Evolutionary conservation across 2,888 invertebrate species (phyloP).

Genomic region (Drosophila paramelanica): DNA sequence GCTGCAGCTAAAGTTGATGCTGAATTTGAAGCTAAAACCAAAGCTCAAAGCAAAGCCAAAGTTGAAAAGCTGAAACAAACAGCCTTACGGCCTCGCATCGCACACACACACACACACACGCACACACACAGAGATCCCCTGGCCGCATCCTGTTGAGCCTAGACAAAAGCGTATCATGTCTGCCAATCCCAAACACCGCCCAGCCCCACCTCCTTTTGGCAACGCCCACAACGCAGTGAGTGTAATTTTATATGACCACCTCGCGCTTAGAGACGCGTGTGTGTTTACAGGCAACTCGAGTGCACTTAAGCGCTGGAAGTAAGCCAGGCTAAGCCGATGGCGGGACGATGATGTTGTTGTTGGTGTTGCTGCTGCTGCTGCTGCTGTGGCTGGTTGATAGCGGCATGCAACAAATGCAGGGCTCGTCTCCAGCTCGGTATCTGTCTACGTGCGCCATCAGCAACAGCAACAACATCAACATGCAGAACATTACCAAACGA

Average conservation of each 20-base stretch:
- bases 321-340: conserved; percentile 61
- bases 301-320: conserved; percentile 72
- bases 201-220: background rate
- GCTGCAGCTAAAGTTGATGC: conserved; percentile 20
- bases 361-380: background rate
- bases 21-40: conserved; percentile 30
- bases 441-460: conserved; percentile 50
- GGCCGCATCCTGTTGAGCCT: conserved; percentile 60
- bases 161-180: conserved; percentile 71
- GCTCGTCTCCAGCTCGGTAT: conserved; percentile 19
- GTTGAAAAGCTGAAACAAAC: conserved; percentile 48
- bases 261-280: conserved; percentile 57
- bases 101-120: conserved; percentile 26
- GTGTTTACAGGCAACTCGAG: conserved; percentile 76
- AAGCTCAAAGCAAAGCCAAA: conserved; percentile 30
- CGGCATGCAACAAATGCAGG: conserved; percentile 58
- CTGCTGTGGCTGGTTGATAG: conserved; percentile 27
- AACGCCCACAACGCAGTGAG: conserved; percentile 37
- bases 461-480: conserved; percentile 9
- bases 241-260: conserved; percentile 51
- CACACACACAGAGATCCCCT: conserved; percentile 34
- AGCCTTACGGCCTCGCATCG: conserved; percentile 31
- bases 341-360: conserved; percentile 25
- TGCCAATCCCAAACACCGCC: conserved; percentile 29
- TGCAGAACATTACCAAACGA: conserved; percentile 14